Evolutionary conservation across 2,797 vertebrate species (phyloP).

Genomic region (Myripristis murdjan): DNA sequence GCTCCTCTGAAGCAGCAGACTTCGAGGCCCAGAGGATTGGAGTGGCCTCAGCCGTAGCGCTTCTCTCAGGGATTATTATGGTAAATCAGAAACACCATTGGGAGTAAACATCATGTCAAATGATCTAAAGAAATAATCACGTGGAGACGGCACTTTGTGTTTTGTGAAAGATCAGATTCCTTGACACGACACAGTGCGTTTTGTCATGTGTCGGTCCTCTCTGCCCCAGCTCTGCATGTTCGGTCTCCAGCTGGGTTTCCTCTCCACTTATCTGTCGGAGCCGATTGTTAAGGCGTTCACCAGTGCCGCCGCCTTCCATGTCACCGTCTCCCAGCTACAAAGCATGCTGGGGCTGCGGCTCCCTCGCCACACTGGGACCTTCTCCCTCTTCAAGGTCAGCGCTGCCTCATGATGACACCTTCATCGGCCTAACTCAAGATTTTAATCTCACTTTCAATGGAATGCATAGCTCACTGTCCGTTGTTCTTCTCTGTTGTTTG

Average conservation of each 20-base stretch:
- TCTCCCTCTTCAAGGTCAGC: slow-evolving; percentile 92
- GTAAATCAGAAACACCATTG: slow-evolving; percentile 62
- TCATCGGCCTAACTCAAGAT: background rate
- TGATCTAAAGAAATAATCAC: background rate
- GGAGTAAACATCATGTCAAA: background rate
- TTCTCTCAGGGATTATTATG: slow-evolving; percentile 92
- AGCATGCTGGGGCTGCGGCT: slow-evolving; percentile 92
- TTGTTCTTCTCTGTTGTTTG: background rate
- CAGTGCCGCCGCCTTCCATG: slow-evolving; percentile 93
- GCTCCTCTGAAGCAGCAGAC: slow-evolving; percentile 81
- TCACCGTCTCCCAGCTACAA: slow-evolving; percentile 93
- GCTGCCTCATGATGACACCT: background rate
- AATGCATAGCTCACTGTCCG: background rate
- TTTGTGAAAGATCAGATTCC: background rate
- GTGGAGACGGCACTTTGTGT: background rate
- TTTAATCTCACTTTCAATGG: background rate
- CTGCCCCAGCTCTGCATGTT: slow-evolving; percentile 91
- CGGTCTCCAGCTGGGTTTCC: slow-evolving; percentile 91
- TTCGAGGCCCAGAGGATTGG: slow-evolving; percentile 90
- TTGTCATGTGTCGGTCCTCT: slow-evolving; percentile 19
- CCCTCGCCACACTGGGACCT: slow-evolving; percentile 89
- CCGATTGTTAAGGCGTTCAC: slow-evolving; percentile 95
- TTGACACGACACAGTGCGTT: background rate
- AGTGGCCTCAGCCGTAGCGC: slow-evolving; percentile 90
- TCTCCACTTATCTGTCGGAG: slow-evolving; percentile 94